Conservation (phyloP, 2,888 invertebrate genomes). For the Spatulosminthurus flaviceps region DNA sequence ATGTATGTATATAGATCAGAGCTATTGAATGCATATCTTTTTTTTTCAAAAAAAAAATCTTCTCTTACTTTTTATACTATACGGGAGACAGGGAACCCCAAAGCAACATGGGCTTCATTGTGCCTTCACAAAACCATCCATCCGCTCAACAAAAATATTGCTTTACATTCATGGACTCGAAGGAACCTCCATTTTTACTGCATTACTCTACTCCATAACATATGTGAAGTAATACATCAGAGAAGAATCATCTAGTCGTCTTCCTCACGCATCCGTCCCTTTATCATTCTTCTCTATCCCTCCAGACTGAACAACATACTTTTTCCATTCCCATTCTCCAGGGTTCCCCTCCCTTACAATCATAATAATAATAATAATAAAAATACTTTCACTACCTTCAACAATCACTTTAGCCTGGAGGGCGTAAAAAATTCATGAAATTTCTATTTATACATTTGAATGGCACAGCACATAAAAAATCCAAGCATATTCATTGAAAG, state of each 20-base stretch:
- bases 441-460: too few species aligned
- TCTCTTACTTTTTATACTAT: background rate
- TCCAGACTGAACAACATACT: too few species aligned
- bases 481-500: too few species aligned
- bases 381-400: too few species aligned
- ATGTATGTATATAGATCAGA: too few species aligned
- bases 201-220: background rate
- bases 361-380: too few species aligned
- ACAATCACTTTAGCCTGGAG: too few species aligned
- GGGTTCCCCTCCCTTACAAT: too few species aligned
- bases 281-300: background rate
- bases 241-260: background rate
- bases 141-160: constrained; percentile 2
- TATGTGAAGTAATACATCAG: background rate
- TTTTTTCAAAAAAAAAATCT: too few species aligned
- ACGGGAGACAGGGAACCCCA: background rate
- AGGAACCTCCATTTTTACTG: background rate
- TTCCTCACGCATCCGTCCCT: background rate
- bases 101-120: background rate
- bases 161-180: background rate
- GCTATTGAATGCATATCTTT: too few species aligned
- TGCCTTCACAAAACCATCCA: constrained; percentile 18
- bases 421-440: too few species aligned
- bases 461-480: too few species aligned
- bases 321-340: background rate